Base-by-base conservation (phyloP, 2,113 vertebrate genomes). In the Lycocorax pyrrhopterus region DNA sequence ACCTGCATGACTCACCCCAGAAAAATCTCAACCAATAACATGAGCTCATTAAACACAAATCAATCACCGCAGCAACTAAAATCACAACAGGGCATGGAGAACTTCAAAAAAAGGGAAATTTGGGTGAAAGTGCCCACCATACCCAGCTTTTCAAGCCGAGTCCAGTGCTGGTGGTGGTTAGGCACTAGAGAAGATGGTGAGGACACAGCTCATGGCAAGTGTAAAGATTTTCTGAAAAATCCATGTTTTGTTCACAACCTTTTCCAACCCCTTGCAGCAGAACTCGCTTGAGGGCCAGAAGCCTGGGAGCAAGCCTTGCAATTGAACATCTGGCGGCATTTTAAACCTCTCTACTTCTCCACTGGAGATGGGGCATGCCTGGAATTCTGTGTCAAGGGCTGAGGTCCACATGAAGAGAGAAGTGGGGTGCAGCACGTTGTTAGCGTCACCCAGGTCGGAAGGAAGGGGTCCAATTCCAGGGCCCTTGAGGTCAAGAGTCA, bases 21-120 rank as follows among this genome's bases (percentile, higher is more conserved):
- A 97, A 97, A 91, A 97, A 96, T 96, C 84, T 77, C 93, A 77
- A 66, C 93, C 95, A 96, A 96, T 96, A 95, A 97, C 73, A 96
- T 81, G 79, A 97, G 83, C 93, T 96, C 95, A 96, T 96, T 87
- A 88, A 80, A 92, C 72, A 91, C 89, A 82, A 95, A 96, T 88
- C 89, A 95, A 93, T 96, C 87, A 75, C 84, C 46, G 47, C 77
- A 91, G 95, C 89, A 96, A 95, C 89, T 90, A 10, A 94, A 93
- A 81, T 33, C 85, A 87, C 90, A 95, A n/a, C 2, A 16, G 46
- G 84, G 55, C 79, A 78, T n/a, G 25, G 79, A 96, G 16, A 26
- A 35, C 51, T 30, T 84, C 11, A 84, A 41, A 79, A 74, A 77
- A 39, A 35, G 88, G 76, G 80, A 87, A 64, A 92, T 93, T 47